Percentiles rank a stretch among this genome's conserved stretches.
Evolutionary conservation across 2,113 vertebrate species (phyloP).

Genomic region (Cyprinodon brontotheroides): DNA sequence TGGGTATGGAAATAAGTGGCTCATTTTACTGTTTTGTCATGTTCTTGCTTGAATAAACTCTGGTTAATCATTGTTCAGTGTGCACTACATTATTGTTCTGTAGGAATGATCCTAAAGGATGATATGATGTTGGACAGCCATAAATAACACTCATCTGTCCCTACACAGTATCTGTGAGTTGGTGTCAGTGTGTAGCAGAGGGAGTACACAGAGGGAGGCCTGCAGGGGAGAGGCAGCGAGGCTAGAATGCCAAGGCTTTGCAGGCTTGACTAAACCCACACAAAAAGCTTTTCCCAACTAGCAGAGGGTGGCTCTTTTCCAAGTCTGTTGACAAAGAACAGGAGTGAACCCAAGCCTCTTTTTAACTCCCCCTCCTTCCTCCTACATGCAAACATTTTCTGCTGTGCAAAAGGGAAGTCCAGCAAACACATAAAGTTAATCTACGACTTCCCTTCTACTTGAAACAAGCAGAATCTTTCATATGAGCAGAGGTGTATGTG

Average conservation of each 20-base stretch:
- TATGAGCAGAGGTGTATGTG: slow-evolving; percentile 11
- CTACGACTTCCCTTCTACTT: slow-evolving; percentile 6
- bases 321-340: slow-evolving; percentile 72
- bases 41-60: slow-evolving; percentile 31
- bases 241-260: slow-evolving; percentile 50
- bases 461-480: slow-evolving; percentile 11
- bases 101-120: neutral
- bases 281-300: slow-evolving; percentile 50
- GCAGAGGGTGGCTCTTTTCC: slow-evolving; percentile 59
- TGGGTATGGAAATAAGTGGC: neutral
- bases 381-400: slow-evolving; percentile 31
- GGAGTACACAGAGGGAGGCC: slow-evolving; percentile 18
- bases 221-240: slow-evolving; percentile 22
- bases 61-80: neutral
- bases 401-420: slow-evolving; percentile 26
- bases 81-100: neutral
- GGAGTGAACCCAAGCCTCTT: slow-evolving; percentile 44
- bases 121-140: neutral
- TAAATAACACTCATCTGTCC: slow-evolving; percentile 14
- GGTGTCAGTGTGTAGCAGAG: slow-evolving; percentile 16
- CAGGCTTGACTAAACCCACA: slow-evolving; percentile 57
- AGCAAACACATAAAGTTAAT: slow-evolving; percentile 6
- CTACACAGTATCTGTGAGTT: neutral
- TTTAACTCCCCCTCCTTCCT: slow-evolving; percentile 24
- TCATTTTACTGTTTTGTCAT: slow-evolving; percentile 40